Evolutionary conservation across 2,888 invertebrate genomes (phyloP).

Genomic region (Agrotis segetum): DNA sequence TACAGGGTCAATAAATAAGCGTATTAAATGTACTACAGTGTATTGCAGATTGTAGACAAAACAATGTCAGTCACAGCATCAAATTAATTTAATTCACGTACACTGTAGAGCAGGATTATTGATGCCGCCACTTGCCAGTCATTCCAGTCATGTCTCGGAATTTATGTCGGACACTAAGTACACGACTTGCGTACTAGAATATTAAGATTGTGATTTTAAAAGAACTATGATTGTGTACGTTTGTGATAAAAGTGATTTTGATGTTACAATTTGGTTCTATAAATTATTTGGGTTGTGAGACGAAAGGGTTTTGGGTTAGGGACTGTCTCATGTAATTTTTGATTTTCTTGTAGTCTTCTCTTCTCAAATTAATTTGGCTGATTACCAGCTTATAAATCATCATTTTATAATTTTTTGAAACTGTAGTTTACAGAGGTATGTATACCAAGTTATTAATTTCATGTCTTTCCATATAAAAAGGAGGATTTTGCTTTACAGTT

Average conservation of each 20-base stretch:
- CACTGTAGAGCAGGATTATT: conserved; percentile 24
- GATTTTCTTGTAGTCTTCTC: no score
- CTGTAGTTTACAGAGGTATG: no score
- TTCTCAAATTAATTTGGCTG: no score
- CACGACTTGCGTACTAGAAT: conserved; percentile 26
- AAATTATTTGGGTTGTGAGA: neutral
- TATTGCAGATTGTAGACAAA: conserved; percentile 17
- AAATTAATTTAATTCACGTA: conserved; percentile 42
- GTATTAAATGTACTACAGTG: conserved; percentile 1
- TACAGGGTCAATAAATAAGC: neutral
- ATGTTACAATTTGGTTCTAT: neutral
- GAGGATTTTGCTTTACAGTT: no score
- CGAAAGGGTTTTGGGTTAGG: no score
- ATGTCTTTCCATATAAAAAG: no score
- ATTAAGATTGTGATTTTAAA: conserved; percentile 16
- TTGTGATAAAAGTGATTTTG: neutral
- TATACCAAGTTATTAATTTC: no score
- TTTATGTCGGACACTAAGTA: conserved; percentile 39
- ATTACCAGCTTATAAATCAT: no score
- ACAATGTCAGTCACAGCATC: conserved; percentile 18
- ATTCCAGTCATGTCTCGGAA: conserved; percentile 27
- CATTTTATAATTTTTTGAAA: no score
- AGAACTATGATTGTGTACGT: neutral
- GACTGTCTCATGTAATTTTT: no score
- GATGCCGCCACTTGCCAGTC: conserved; percentile 15